phyloP scores from a whole-genome alignment of 2,113 vertebrate genomes.

The Lepus timidus region DNA sequence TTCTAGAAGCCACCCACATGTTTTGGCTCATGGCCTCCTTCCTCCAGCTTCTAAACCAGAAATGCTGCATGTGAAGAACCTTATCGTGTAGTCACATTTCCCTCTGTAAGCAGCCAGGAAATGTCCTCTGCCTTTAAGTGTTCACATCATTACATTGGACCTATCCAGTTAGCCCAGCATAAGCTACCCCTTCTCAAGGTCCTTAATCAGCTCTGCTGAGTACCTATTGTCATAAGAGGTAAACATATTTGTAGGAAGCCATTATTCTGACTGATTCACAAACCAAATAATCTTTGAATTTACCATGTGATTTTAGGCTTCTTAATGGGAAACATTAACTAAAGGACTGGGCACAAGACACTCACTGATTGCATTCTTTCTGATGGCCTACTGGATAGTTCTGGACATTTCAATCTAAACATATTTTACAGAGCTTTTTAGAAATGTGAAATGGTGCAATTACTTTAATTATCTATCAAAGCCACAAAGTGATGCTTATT shows the following conservation, averaged over 20 bases:
- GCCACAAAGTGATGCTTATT: not conserved
- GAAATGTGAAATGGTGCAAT: slow-evolving; percentile 8
- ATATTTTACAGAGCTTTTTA: not conserved
- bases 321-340: not conserved
- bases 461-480: slow-evolving; percentile 15
- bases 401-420: not conserved
- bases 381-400: not conserved
- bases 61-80: not conserved
- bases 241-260: not conserved
- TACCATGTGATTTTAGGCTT: not conserved
- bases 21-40: not conserved
- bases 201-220: not conserved
- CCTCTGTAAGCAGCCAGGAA: not conserved
- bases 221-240: not conserved
- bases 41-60: not conserved
- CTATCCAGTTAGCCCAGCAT: not conserved
- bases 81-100: not conserved
- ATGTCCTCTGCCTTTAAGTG: not conserved
- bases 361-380: not conserved
- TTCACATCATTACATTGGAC: accelerated
- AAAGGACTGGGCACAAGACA: not conserved
- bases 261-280: not conserved
- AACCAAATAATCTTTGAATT: not conserved
- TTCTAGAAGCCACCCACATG: not conserved
- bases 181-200: not conserved